Conservation (phyloP, 2,113 vertebrate species). For the Benitochromis conjunctus region DNA sequence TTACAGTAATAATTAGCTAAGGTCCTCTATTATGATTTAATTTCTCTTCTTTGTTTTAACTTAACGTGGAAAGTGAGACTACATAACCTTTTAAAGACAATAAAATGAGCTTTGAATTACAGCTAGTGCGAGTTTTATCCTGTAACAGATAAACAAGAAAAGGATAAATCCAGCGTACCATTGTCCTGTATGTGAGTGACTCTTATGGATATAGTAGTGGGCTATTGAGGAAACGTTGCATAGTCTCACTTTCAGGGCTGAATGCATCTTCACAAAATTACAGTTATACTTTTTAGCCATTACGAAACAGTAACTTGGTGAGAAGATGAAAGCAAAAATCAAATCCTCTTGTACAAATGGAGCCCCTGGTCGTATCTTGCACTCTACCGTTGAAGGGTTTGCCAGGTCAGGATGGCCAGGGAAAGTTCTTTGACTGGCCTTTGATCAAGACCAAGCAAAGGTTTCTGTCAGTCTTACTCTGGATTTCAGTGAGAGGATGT, state of each 20-base stretch:
- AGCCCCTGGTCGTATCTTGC: conserved; percentile 45
- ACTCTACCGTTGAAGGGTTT: conserved; percentile 31
- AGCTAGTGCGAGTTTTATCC: background rate
- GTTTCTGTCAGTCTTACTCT: conserved; percentile 35
- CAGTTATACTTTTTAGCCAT: background rate
- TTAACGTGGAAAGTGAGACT: background rate
- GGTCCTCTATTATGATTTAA: background rate
- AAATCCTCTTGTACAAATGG: conserved; percentile 46
- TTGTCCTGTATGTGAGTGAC: background rate
- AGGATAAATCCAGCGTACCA: background rate
- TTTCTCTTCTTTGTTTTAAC: background rate
- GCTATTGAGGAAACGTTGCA: background rate
- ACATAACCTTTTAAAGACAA: background rate
- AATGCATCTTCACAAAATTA: background rate
- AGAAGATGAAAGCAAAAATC: conserved; percentile 6
- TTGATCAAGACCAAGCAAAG: conserved; percentile 53
- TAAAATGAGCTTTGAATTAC: background rate
- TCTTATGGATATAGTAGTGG: background rate
- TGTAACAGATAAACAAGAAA: background rate
- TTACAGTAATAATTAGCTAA: background rate
- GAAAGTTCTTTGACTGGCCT: conserved; percentile 54
- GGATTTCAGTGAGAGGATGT: conserved; percentile 45
- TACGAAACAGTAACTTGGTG: background rate
- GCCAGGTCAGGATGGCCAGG: conserved; percentile 38
- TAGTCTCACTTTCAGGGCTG: background rate